Evolutionary conservation across 2,797 vertebrate species (phyloP).

Genomic region (Cephalopachus bancanus): DNA sequence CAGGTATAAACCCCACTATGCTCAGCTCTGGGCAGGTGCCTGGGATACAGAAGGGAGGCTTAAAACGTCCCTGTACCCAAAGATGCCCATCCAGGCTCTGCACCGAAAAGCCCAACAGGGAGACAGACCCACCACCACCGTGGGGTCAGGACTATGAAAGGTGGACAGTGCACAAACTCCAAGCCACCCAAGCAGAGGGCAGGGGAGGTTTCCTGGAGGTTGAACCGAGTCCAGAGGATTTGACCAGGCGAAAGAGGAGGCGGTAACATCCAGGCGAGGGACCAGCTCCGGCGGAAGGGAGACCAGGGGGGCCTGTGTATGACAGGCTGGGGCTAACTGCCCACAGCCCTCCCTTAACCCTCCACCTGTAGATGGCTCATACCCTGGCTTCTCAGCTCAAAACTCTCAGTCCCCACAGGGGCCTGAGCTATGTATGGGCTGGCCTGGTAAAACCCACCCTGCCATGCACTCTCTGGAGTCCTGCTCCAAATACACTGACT

Average conservation of each 20-base stretch:
- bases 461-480: background rate
- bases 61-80: background rate
- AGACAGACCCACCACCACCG: background rate
- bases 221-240: background rate
- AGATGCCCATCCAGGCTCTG: background rate
- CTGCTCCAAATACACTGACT: background rate
- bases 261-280: background rate
- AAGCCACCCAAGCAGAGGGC: background rate
- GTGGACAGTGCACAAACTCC: background rate
- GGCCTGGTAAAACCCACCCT: background rate
- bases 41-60: background rate
- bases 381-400: background rate
- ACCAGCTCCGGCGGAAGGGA: background rate
- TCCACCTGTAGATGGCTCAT: background rate
- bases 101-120: background rate
- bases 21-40: background rate
- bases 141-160: background rate
- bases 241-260: background rate
- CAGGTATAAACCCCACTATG: background rate
- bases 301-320: background rate
- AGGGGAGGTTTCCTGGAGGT: background rate
- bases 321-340: background rate
- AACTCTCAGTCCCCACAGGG: no score
- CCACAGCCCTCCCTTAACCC: background rate
- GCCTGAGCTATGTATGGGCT: background rate